Conservation (phyloP, 1,140 invertebrate genomes). For the Amyelois transitella region DNA sequence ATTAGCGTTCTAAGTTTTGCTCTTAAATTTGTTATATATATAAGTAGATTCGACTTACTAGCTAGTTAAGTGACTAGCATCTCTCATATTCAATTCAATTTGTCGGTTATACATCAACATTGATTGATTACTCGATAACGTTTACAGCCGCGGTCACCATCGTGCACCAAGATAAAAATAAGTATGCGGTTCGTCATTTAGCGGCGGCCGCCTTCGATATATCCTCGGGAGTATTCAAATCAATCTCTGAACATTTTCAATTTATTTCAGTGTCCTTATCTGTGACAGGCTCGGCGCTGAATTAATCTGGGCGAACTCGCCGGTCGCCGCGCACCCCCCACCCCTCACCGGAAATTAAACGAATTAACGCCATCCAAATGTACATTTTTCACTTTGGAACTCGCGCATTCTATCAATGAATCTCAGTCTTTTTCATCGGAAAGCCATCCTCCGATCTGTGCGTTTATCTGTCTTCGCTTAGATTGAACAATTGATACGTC, state of each 20-base stretch:
- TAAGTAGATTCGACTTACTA: too few relatives aligned
- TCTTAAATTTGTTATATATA: too few relatives aligned
- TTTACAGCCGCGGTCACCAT: not conserved
- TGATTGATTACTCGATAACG: too few relatives aligned
- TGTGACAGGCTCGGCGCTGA: constrained; percentile 66
- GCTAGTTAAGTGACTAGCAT: too few relatives aligned
- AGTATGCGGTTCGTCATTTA: constrained; percentile 45
- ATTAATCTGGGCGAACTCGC: constrained; percentile 68
- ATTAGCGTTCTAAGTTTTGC: too few relatives aligned
- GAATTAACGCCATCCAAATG: constrained; percentile 74
- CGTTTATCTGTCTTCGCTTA: constrained; percentile 66
- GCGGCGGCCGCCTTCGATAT: constrained; percentile 47
- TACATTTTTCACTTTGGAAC: constrained; percentile 72
- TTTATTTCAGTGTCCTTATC: constrained; percentile 73
- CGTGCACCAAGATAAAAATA: constrained; percentile 22
- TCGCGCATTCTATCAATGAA: constrained; percentile 65
- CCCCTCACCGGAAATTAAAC: constrained; percentile 73
- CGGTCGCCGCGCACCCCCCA: constrained; percentile 31
- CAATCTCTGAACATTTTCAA: constrained; percentile 73
- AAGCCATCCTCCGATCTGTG: constrained; percentile 55
- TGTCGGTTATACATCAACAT: too few relatives aligned
- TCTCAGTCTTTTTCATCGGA: constrained; percentile 64
- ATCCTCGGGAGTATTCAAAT: constrained; percentile 69
- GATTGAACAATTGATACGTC: constrained; percentile 71
- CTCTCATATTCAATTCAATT: too few relatives aligned